Conservation (phyloP, 2,113 vertebrate genomes). For the Hepsetus odoe region DNA sequence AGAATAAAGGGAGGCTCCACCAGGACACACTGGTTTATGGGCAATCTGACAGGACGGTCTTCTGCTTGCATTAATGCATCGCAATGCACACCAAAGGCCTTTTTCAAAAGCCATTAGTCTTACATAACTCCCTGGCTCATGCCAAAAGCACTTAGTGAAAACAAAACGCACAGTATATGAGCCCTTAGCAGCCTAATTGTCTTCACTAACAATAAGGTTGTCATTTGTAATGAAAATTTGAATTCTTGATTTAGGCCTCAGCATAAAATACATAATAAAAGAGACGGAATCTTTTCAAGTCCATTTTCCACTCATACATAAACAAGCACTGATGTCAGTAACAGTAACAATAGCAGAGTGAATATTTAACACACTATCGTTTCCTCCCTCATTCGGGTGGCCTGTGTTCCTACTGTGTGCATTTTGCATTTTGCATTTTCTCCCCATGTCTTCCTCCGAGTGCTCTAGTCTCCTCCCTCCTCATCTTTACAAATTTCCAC, state of each 20-base stretch:
- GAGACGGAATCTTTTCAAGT: neutral
- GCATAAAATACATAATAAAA: neutral
- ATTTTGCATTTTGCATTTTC: too few species aligned
- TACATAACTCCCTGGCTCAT: constrained; percentile 48
- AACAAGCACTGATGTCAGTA: too few species aligned
- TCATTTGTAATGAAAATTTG: neutral
- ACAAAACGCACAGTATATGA: constrained; percentile 44
- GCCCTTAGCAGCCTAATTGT: constrained; percentile 1
- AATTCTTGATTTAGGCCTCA: neutral
- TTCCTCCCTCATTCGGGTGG: too few species aligned
- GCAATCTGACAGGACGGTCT: constrained; percentile 41
- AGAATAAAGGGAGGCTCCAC: constrained; percentile 21
- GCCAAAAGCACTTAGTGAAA: constrained; percentile 55
- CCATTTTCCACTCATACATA: neutral
- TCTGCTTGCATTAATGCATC: constrained; percentile 40
- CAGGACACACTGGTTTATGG: constrained; percentile 24
- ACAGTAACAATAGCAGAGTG: too few species aligned
- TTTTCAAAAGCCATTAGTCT: constrained; percentile 61
- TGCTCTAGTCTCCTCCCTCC: too few species aligned
- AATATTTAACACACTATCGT: too few species aligned
- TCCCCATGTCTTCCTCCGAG: too few species aligned
- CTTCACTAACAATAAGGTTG: neutral
- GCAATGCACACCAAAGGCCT: constrained; percentile 44
- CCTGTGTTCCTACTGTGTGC: too few species aligned
- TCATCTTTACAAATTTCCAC: too few species aligned